Evolutionary conservation across 2,797 vertebrate genomes (phyloP), one percentile per base, ranked within the genome.

Genomic region (Cetoscarus ocellatus): DNA sequence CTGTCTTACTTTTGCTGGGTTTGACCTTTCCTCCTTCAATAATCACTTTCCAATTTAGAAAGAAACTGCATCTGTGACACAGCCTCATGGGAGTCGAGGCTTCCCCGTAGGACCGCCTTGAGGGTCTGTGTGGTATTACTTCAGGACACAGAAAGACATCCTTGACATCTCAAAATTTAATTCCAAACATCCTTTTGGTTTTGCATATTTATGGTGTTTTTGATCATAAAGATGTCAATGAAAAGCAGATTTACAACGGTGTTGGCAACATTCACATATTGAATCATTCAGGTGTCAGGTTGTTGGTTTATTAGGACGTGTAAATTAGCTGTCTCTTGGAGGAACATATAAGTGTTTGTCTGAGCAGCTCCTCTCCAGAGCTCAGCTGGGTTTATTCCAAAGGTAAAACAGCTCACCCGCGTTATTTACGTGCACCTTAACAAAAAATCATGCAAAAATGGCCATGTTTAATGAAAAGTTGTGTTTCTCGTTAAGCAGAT

Each of bases 261-360:
- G 67, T 70, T 68, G 69, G 59, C 70, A 11, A 44, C 43, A n/a
- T 62, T 76, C 61, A 40, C 40, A 40, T 49, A 57, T 39, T 52
- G 49, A 39, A 67, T 51, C 54, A 45, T 54, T 80, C 70, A 74
- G 71, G 63, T 77, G 73, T 44, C 61, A 35, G 49, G 11, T 36
- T 78, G 51, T 56, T 51, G n/a, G 11, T 76, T 71, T 70, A 69
- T 74, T 71, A 70, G 56, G 52, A 76, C 27, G 61, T 74, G 79
- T 73, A 65, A 82, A 84, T 89, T 83, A 64, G 71, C 14, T 68
- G 53, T 79, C 71, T 82, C 53, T 61, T 60, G 60, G 69, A 79
- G 62, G 61, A 80, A 80, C 73, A 84, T 62, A 79, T 42, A 70
- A 47, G 80, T 82, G 75, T 83, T 80, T 79, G 67, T 90, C 85